phyloP scores from a whole-genome alignment of 2,888 invertebrate genomes.

The Rugalucina vietnamica region DNA sequence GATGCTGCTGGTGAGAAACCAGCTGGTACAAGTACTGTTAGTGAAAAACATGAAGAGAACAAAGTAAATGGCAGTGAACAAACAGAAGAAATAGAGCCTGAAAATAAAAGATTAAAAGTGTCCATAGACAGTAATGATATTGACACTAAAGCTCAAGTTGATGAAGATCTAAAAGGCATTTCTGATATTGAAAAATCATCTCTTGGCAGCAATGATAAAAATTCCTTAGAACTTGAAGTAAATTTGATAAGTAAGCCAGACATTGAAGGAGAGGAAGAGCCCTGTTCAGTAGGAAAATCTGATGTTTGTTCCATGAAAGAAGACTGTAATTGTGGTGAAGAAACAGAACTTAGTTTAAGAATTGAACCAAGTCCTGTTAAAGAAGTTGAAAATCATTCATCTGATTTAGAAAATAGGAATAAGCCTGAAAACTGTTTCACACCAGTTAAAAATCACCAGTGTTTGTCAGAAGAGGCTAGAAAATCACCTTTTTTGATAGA shows the following conservation, averaged over 20 bases:
- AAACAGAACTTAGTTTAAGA: neutral
- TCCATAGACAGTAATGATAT: too few relatives aligned
- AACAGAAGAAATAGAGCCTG: neutral
- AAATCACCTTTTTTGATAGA: constrained; percentile 55
- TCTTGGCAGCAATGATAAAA: too few relatives aligned
- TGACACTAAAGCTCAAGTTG: neutral
- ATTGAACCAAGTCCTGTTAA: neutral
- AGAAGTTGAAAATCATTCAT: neutral
- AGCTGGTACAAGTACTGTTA: neutral
- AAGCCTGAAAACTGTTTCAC: neutral
- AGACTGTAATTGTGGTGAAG: neutral
- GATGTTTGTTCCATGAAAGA: neutral
- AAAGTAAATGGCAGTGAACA: neutral
- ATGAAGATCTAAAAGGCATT: too few relatives aligned
- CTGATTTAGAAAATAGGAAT: neutral
- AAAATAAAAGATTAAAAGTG: neutral
- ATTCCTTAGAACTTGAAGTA: too few relatives aligned
- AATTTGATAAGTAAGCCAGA: too few relatives aligned
- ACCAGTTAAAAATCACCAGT: neutral
- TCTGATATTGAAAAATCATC: too few relatives aligned
- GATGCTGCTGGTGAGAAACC: neutral
- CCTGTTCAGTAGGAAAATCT: too few relatives aligned
- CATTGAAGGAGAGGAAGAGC: too few relatives aligned
- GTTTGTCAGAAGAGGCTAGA: neutral
- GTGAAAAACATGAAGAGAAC: neutral